These are phyloP conservation scores for Drosophila tristis DNA, from an alignment of 1,140 invertebrate species.

Conservation along the genomic window DNA sequence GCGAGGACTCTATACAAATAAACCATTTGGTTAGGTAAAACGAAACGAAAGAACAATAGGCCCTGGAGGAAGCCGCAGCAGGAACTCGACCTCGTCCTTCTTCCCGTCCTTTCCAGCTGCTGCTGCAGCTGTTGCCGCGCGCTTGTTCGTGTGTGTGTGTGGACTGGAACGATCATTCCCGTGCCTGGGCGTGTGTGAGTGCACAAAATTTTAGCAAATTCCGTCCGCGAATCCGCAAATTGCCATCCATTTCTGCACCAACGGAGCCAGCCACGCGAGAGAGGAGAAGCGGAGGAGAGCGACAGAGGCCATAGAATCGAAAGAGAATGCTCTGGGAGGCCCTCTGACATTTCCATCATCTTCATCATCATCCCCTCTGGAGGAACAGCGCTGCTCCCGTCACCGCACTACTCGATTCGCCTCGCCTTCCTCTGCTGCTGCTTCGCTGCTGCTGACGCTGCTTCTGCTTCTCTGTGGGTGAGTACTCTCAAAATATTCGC, in stretches of 20 bases:
- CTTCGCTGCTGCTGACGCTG: conserved; percentile 61
- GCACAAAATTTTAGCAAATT: conserved; percentile 58
- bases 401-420: background rate
- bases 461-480: conserved; percentile 67
- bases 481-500: conserved; percentile 43
- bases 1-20: no score
- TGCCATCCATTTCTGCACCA: conserved; percentile 60
- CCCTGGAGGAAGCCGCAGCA: no score
- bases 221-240: conserved; percentile 59
- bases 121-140: conserved; percentile 17
- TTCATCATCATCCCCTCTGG: no score
- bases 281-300: conserved; percentile 4
- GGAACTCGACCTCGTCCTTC: conserved; percentile 34
- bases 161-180: conserved; percentile 46
- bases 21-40: no score
- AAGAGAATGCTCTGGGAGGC: conserved; percentile 71
- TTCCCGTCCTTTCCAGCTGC: conserved; percentile 33
- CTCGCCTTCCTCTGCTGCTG: conserved; percentile 31
- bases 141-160: conserved; percentile 21
- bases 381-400: conserved; percentile 16
- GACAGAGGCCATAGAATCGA: conserved; percentile 11
- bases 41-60: background rate
- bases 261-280: conserved; percentile 15
- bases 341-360: conserved; percentile 77
- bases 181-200: conserved; percentile 26